Evolutionary conservation across 2,888 invertebrate species (phyloP), one percentile per base, ranked within the genome.

Genomic region (Tolmerus cingulatus): DNA sequence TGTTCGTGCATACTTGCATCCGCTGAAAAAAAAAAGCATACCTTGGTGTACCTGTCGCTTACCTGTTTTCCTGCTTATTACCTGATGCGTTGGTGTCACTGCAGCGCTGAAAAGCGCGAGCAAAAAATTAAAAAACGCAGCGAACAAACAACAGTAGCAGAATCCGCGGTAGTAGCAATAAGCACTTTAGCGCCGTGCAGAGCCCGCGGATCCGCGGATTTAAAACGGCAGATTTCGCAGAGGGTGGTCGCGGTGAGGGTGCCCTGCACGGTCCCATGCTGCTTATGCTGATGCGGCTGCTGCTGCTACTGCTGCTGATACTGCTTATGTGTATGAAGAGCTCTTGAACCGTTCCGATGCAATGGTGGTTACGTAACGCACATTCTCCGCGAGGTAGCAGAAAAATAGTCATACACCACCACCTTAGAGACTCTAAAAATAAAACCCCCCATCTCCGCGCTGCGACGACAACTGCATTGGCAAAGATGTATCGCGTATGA

Each of bases 1-100:
- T 76, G 76, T 76, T 34, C 5, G 57, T 74, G 46, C 85, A 74
- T 23, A 19, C 27, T 84, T 12, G 66, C 74, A 85, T 85, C 46
- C 85, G 43, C 43, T 30, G n/a, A 27, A 37, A 30, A 30, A n/a
- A 30, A 30, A 66, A 74, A 16, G 51, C 37, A 57, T 82, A 66
- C 40, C 40, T 34, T 37, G n/a, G 27, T 43, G 66, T 74, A 84
- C 74, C 74, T 85, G 85, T 85, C 85, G 51, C 74, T 27, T 85
- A 74, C 85, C 74, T 85, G 74, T 30, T 46, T 46, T 16, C 16
- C 43, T 85, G 85, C 66, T 82, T 82, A 57, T 82, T 82, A 66
- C 66, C 82, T 66, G 82, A 82, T 82, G 82, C 82, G 82, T 66
- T 82, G 82, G 82, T 82, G 82, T 82, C 82, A 37, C 19, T 19